Percentiles rank a stretch among this genome's conserved stretches.
Evolutionary conservation across 2,797 vertebrate genomes (phyloP).

Genomic region (Garrulus glandarius): DNA sequence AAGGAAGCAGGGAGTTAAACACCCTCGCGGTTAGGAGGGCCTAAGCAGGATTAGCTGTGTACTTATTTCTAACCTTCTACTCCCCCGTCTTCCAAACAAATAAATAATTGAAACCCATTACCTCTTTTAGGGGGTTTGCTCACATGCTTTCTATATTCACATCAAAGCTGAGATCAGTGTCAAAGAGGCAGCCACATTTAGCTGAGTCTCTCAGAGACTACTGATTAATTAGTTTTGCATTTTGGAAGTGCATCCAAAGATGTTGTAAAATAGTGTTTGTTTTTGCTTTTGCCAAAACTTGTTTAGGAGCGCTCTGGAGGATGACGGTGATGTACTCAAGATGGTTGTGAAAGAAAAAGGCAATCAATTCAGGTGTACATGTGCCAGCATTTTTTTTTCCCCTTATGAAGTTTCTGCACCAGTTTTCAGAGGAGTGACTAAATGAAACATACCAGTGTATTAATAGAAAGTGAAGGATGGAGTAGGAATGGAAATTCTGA

Average conservation of each 20-base stretch:
- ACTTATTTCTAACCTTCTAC: conserved; percentile 57
- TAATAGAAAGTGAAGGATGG: neutral
- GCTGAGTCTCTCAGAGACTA: conserved; percentile 56
- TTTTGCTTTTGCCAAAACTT: conserved; percentile 73
- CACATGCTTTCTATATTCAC: conserved; percentile 61
- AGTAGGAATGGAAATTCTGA: neutral
- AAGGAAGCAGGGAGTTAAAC: conserved; percentile 67
- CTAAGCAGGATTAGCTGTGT: conserved; percentile 63
- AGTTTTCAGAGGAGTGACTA: neutral
- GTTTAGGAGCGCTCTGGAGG: conserved; percentile 66
- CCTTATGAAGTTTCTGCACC: neutral
- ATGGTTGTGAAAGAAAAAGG: conserved; percentile 30
- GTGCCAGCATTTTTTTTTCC: conserved; percentile 39
- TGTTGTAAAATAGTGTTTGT: conserved; percentile 68
- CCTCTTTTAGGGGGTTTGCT: conserved; percentile 53
- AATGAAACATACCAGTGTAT: neutral
- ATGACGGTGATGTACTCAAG: neutral
- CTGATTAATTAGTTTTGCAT: conserved; percentile 76
- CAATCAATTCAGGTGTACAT: conserved; percentile 49
- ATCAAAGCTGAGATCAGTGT: conserved; percentile 72
- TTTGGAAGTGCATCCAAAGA: conserved; percentile 75
- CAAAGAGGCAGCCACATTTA: conserved; percentile 61
- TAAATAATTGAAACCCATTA: conserved; percentile 73
- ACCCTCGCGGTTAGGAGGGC: conserved; percentile 42
- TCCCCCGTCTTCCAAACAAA: conserved; percentile 68